Conservation (phyloP, 2,797 vertebrate genomes). For the Cirrhinus mrigala region DNA sequence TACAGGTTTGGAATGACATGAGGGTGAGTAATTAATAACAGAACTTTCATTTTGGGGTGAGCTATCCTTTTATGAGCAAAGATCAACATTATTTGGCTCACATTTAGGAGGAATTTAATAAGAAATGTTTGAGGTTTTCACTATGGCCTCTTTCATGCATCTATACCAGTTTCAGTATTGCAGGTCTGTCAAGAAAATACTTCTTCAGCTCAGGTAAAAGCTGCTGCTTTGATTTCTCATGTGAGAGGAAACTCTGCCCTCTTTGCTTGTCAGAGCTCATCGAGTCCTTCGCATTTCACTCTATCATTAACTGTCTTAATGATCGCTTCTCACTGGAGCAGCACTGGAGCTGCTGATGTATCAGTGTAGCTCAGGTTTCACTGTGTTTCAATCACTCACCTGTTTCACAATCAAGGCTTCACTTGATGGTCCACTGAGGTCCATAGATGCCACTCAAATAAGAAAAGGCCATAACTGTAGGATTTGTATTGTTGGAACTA, state of each 20-base stretch:
- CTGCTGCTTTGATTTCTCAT: conserved; percentile 57
- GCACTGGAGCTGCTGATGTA: conserved; percentile 38
- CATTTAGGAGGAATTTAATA: too few relatives aligned
- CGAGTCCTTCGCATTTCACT: conserved; percentile 30
- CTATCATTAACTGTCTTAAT: conserved; percentile 58
- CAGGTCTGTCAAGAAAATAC: not conserved
- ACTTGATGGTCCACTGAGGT: conserved; percentile 35
- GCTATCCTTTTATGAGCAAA: too few relatives aligned
- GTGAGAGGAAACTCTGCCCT: conserved; percentile 45
- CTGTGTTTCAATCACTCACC: conserved; percentile 11
- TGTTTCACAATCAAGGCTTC: conserved; percentile 33
- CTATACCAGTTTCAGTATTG: not conserved
- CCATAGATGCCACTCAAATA: conserved; percentile 14
- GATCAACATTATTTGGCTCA: too few relatives aligned
- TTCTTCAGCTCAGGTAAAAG: conserved; percentile 28
- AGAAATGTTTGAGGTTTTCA: not conserved
- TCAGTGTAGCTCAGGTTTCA: conserved; percentile 43
- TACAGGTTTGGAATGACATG: too few relatives aligned
- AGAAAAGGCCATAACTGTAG: not conserved
- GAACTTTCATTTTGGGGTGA: too few relatives aligned
- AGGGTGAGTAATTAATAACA: too few relatives aligned
- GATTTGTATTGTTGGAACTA: not conserved
- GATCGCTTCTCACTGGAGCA: conserved; percentile 44
- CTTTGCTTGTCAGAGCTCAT: conserved; percentile 40
- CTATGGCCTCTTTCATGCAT: not conserved